Evolutionary conservation across 2,113 vertebrate species (phyloP).

Genomic region (Spea multiplicata): DNA sequence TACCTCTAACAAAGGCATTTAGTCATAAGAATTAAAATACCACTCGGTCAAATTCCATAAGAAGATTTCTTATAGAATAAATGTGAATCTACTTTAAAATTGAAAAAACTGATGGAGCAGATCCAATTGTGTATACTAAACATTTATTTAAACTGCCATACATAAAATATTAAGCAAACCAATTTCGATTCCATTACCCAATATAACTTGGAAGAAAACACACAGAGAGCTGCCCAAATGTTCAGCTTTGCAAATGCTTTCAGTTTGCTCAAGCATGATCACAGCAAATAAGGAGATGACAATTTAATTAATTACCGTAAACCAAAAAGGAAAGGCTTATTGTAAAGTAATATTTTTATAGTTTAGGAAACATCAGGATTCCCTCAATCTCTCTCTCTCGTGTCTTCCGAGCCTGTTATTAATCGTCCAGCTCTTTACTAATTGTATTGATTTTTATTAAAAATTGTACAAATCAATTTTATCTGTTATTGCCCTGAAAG

Average conservation of each 20-base stretch:
- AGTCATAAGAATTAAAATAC: constrained; percentile 23
- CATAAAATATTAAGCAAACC: constrained; percentile 63
- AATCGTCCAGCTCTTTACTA: constrained; percentile 59
- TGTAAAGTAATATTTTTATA: constrained; percentile 67
- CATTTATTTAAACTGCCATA: constrained; percentile 63
- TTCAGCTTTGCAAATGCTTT: constrained; percentile 52
- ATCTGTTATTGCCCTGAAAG: constrained; percentile 58
- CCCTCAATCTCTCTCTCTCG: constrained; percentile 60
- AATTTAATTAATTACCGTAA: constrained; percentile 60
- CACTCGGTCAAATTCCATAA: constrained; percentile 34
- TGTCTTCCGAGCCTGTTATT: constrained; percentile 54
- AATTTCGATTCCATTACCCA: constrained; percentile 55
- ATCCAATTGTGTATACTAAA: constrained; percentile 60
- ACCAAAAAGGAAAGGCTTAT: constrained; percentile 64
- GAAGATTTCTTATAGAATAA: constrained; percentile 32
- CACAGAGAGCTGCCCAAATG: constrained; percentile 52
- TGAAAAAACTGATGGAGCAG: constrained; percentile 57
- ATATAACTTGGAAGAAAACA: constrained; percentile 51
- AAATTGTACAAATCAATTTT: constrained; percentile 61
- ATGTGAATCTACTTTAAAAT: constrained; percentile 55
- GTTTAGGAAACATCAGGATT: constrained; percentile 60
- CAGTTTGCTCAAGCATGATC: constrained; percentile 58
- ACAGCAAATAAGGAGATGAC: constrained; percentile 59
- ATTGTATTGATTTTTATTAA: constrained; percentile 64
- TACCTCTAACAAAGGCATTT: not conserved